Conservation (phyloP, 2,113 vertebrate genomes). For the Cynocephalus volans region DNA sequence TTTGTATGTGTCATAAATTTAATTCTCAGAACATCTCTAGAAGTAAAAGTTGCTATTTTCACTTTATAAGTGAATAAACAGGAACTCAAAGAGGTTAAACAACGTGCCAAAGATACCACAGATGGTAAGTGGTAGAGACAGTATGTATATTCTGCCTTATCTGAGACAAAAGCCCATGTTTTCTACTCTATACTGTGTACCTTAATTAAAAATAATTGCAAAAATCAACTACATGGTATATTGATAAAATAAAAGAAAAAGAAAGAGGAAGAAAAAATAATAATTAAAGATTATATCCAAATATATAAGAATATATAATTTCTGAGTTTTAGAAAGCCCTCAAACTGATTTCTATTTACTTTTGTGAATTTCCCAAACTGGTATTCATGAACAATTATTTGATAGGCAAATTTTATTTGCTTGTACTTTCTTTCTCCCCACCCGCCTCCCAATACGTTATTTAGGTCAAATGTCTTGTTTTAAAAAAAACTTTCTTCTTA, state of each 20-base stretch:
- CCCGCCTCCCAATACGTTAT: background rate
- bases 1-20: background rate
- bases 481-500: background rate
- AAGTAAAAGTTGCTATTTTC: background rate
- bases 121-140: too few relatives aligned
- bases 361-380: background rate
- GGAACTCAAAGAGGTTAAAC: background rate
- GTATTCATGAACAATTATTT: background rate
- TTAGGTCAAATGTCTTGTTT: background rate
- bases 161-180: background rate
- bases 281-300: background rate
- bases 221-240: too few relatives aligned
- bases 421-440: background rate
- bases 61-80: background rate
- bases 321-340: background rate
- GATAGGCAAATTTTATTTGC: background rate
- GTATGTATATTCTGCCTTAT: accelerated
- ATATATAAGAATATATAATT: background rate
- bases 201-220: background rate
- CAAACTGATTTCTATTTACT: background rate
- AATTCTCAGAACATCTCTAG: background rate
- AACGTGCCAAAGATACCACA: background rate
- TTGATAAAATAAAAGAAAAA: too few relatives aligned
- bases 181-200: background rate
- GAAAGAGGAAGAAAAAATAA: too few relatives aligned